A percentile compares a stretch with the other conserved stretches of the same genome.
These are phyloP conservation scores for Scomberomorus guttatus DNA, from an alignment of 2,797 vertebrate species.

Conservation along the genomic window DNA sequence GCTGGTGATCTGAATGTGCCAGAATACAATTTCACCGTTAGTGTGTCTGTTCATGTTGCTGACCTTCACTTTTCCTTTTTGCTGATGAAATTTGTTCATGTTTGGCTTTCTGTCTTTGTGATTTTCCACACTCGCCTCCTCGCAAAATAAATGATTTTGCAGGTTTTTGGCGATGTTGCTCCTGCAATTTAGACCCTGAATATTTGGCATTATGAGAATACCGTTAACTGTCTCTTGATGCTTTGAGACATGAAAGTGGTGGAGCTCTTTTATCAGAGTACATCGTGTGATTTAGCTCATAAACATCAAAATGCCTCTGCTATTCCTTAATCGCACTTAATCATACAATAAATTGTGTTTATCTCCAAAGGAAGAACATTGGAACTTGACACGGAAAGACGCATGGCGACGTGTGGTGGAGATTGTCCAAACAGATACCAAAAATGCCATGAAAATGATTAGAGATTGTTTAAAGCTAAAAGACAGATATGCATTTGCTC, in stretches of 20 bases:
- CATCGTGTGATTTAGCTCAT: not conserved
- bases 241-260: not conserved
- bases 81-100: conserved; percentile 6
- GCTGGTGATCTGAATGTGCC: not conserved
- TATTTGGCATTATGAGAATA: not conserved
- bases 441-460: not conserved
- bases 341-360: not conserved
- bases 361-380: not conserved
- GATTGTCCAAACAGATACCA: no score
- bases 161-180: conserved; percentile 24
- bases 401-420: not conserved
- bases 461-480: not conserved
- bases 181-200: conserved; percentile 10
- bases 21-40: not conserved
- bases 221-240: not conserved
- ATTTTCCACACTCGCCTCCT: conserved; percentile 15
- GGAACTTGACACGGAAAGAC: not conserved
- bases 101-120: conserved; percentile 19
- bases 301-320: not conserved
- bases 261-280: not conserved
- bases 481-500: not conserved
- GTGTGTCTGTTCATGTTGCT: not conserved
- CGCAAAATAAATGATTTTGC: conserved; percentile 23
- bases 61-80: conserved; percentile 28
- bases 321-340: not conserved